phyloP scores from a whole-genome alignment of 2,797 vertebrate species.

The Sebastes vulpes region DNA sequence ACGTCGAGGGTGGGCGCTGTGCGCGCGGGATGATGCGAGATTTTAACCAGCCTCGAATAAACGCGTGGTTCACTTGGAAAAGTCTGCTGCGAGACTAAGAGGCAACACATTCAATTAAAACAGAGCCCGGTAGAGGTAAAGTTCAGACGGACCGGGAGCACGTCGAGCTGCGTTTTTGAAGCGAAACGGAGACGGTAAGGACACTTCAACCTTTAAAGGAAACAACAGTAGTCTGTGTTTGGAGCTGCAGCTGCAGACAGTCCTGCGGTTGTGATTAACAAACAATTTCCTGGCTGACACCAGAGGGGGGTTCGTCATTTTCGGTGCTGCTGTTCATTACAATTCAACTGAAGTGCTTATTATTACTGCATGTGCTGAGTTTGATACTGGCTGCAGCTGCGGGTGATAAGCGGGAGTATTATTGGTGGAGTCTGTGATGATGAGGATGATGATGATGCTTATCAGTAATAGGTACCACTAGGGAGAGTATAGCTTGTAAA shows the following conservation, averaged over 20 bases:
- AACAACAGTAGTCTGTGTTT: not conserved
- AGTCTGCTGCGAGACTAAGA: not conserved
- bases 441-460: constrained; percentile 31
- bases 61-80: constrained; percentile 40
- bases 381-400: constrained; percentile 5
- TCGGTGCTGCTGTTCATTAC: not conserved
- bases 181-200: constrained; percentile 49
- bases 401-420: not conserved
- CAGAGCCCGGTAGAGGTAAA: not conserved
- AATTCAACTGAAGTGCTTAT: not conserved
- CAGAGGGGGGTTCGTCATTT: not conserved
- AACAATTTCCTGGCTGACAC: not conserved
- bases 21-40: constrained; percentile 12
- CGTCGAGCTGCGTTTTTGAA: not conserved
- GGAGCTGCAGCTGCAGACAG: not conserved
- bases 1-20: constrained; percentile 81
- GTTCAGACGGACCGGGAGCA: not conserved
- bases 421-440: not conserved
- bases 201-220: not conserved
- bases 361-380: not conserved
- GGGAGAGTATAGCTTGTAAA: too few species aligned
- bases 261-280: not conserved
- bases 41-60: constrained; percentile 11
- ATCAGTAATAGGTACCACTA: constrained; percentile 7
- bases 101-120: constrained; percentile 6